Conservation (phyloP, 2,888 invertebrate species). For the Limnephilus lunatus region DNA sequence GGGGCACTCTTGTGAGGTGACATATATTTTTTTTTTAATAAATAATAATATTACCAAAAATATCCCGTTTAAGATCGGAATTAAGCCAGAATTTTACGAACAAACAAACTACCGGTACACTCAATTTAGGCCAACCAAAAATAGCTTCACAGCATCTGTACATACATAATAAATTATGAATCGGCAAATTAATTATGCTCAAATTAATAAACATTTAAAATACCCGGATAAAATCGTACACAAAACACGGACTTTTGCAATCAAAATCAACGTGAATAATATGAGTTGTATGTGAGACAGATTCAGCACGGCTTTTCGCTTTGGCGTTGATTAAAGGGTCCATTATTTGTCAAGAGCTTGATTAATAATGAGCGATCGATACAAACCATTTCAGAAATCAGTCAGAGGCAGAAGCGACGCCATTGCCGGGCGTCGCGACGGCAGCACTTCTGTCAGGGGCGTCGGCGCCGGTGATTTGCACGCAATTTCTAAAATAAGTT, state of each 20-base stretch:
- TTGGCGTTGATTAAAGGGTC: not conserved
- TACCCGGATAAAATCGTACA: too few relatives aligned
- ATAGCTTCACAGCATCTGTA: not conserved
- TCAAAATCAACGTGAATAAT: not conserved
- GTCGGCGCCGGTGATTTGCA: slow-evolving; percentile 7
- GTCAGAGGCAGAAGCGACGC: not conserved
- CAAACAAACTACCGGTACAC: not conserved
- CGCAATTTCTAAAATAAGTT: not conserved
- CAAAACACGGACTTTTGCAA: not conserved
- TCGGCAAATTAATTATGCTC: not conserved
- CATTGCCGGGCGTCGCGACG: not conserved
- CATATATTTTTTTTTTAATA: too few relatives aligned
- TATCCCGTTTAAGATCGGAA: not conserved
- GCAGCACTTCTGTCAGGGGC: not conserved
- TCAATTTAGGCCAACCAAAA: not conserved
- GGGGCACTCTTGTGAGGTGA: too few relatives aligned
- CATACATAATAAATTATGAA: not conserved
- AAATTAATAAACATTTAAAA: not conserved
- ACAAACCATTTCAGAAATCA: slow-evolving; percentile 7
- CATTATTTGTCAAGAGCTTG: slow-evolving; percentile 7
- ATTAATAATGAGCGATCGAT: slow-evolving; percentile 8
- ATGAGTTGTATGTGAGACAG: not conserved
- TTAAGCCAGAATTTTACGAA: not conserved
- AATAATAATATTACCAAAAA: not conserved
- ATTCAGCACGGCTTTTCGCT: not conserved